Evolutionary conservation across 1,140 invertebrate genomes (phyloP).

Genomic region (Drusus annulatus): DNA sequence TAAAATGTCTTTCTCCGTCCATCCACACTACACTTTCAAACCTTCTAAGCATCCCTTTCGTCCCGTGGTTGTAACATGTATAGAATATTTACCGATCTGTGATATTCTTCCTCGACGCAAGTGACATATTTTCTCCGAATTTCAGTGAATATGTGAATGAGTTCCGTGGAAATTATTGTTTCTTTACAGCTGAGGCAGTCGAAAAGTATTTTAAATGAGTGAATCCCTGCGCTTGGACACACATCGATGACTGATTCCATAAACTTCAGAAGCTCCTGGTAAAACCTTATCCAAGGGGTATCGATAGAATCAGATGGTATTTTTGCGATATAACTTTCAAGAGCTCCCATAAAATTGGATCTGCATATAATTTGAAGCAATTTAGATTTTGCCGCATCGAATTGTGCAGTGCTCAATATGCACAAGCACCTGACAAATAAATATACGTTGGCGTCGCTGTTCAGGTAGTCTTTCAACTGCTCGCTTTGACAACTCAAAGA

Average conservation of each 20-base stretch:
- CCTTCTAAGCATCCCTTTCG: constrained; percentile 61
- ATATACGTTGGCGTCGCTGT: constrained; percentile 48
- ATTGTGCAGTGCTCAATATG: constrained; percentile 63
- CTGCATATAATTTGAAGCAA: constrained; percentile 64
- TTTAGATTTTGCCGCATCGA: constrained; percentile 63
- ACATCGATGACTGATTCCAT: constrained; percentile 61
- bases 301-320: constrained; percentile 60
- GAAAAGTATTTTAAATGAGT: constrained; percentile 66
- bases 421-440: constrained; percentile 63
- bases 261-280: constrained; percentile 45
- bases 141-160: constrained; percentile 62
- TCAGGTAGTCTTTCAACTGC: constrained; percentile 27
- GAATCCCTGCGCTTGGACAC: constrained; percentile 65
- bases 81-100: too few species aligned
- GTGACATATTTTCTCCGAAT: constrained; percentile 63
- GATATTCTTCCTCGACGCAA: constrained; percentile 61
- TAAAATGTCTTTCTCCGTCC: constrained; percentile 60
- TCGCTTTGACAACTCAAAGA: not conserved
- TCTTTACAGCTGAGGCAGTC: constrained; percentile 62
- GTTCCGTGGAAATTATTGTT: constrained; percentile 63
- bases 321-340: constrained; percentile 63
- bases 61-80: constrained; percentile 59
- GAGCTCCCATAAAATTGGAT: constrained; percentile 62
- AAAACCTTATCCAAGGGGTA: too few species aligned
- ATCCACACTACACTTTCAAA: too few species aligned